phyloP scores from a whole-genome alignment of 2,113 vertebrate genomes.

The Xenopus laevis region DNA sequence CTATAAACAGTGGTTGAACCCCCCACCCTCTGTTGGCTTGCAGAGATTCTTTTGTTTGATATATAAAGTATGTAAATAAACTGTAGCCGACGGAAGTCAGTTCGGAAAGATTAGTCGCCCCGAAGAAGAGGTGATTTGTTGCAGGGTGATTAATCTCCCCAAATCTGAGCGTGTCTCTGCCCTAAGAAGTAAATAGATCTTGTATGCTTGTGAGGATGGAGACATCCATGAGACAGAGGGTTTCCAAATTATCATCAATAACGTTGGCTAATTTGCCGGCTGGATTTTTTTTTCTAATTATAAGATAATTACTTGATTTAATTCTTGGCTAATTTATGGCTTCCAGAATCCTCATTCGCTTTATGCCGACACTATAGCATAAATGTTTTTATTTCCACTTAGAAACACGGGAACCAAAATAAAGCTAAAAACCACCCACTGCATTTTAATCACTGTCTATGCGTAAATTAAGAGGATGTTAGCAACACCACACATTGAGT shows the following conservation, averaged over 20 bases:
- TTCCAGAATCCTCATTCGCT: neutral
- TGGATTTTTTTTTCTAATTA: neutral
- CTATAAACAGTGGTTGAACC: constrained; percentile 28
- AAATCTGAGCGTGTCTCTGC: no score
- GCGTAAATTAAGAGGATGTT: neutral
- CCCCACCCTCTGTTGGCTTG: no score
- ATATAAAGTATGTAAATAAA: no score
- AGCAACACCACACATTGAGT: neutral
- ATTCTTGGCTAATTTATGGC: neutral
- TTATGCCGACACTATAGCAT: neutral
- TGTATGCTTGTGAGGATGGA: neutral
- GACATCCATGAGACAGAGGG: neutral
- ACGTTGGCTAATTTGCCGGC: neutral
- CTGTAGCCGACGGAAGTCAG: no score
- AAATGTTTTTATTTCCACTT: neutral
- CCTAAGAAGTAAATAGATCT: constrained; percentile 30
- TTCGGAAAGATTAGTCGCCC: no score
- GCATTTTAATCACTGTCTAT: neutral
- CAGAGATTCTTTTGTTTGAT: no score
- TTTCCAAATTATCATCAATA: neutral
- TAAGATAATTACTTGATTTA: neutral
- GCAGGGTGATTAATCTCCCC: no score
- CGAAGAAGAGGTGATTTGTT: no score
- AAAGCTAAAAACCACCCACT: neutral
- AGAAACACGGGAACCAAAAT: neutral